phyloP scores from a whole-genome alignment of 2,113 vertebrate genomes.

The Crotalus horridus region DNA sequence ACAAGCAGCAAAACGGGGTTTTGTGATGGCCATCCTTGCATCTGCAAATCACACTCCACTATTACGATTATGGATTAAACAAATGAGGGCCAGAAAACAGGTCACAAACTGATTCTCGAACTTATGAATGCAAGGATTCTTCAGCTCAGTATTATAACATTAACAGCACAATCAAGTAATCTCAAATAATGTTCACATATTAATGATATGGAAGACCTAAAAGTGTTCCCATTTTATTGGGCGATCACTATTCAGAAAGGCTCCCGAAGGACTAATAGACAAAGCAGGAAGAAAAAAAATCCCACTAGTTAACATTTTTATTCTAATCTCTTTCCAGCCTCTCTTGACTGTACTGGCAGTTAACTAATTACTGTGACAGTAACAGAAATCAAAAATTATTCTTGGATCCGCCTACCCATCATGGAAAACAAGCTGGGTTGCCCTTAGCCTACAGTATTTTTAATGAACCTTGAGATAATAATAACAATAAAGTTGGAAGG shows the following conservation, averaged over 20 bases:
- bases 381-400: not conserved
- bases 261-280: not conserved
- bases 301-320: not conserved
- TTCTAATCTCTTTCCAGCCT: not conserved
- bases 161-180: not conserved
- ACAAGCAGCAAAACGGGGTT: rapidly evolving
- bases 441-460: not conserved
- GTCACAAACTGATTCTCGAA: not conserved
- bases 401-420: not conserved
- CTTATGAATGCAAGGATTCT: not conserved
- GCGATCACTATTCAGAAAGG: not conserved
- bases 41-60: not conserved
- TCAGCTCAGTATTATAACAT: not conserved
- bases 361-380: not conserved
- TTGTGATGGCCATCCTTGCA: rapidly evolving
- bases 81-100: not conserved
- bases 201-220: not conserved
- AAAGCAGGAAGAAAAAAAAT: not conserved
- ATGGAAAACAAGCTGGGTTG: not conserved
- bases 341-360: not conserved
- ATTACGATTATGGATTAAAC: not conserved
- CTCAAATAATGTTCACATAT: not conserved
- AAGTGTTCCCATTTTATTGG: not conserved
- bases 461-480: not conserved
- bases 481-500: too few relatives aligned